Evolutionary conservation across 2,113 vertebrate genomes (phyloP).

Genomic region (Camarhynchus parvulus): DNA sequence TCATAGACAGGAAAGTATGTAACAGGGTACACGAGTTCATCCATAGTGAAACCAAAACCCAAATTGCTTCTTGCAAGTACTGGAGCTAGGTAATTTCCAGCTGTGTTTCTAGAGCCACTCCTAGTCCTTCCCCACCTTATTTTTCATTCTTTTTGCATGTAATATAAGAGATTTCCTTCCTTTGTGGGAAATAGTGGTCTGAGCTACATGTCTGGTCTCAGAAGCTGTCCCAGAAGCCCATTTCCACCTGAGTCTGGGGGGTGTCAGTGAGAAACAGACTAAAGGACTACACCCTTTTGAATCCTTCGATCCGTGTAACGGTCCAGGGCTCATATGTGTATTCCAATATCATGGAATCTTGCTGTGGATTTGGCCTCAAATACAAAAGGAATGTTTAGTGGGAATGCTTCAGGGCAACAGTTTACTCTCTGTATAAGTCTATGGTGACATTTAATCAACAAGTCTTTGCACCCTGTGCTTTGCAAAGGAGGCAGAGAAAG

Average conservation of each 20-base stretch:
- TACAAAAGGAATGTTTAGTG: not conserved
- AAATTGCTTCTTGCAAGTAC: not conserved
- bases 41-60: not conserved
- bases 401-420: not conserved
- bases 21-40: not conserved
- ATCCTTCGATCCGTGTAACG: not conserved
- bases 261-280: not conserved
- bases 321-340: not conserved
- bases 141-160: not conserved
- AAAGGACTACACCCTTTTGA: rapidly evolving
- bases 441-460: not conserved
- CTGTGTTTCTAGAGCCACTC: not conserved
- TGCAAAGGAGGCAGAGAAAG: not conserved
- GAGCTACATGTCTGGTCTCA: not conserved
- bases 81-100: not conserved
- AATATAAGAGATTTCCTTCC: not conserved
- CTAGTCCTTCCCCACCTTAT: not conserved
- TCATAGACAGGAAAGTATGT: not conserved
- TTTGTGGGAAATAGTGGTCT: not conserved
- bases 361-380: not conserved
- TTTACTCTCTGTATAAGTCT: not conserved
- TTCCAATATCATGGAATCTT: not conserved
- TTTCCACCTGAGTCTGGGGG: not conserved
- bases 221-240: not conserved
- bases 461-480: not conserved